Conservation (phyloP, 1,140 invertebrate species). For the Kradibia gibbosae region DNA sequence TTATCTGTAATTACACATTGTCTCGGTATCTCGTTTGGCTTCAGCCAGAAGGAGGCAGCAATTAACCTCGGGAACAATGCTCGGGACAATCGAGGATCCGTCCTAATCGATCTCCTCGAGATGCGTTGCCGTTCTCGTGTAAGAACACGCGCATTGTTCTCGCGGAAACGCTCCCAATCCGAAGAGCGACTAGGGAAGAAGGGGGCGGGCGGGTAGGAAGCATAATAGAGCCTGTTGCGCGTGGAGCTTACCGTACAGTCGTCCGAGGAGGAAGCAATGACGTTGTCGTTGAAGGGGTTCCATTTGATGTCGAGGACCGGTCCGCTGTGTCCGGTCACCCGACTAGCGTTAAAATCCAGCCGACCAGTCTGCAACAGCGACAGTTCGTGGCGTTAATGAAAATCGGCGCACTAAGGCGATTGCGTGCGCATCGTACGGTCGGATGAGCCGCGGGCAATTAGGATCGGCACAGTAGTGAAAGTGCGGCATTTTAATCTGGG, state of each 20-base stretch:
- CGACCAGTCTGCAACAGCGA: slow-evolving; percentile 78
- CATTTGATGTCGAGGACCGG: slow-evolving; percentile 90
- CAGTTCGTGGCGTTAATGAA: slow-evolving; percentile 58
- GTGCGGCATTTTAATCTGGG: slow-evolving; percentile 39
- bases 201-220: not conserved
- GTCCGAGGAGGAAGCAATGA: slow-evolving; percentile 95
- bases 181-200: no score
- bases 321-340: slow-evolving; percentile 86
- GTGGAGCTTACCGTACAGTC: slow-evolving; percentile 85
- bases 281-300: slow-evolving; percentile 95
- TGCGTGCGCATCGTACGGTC: not conserved
- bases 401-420: slow-evolving; percentile 53
- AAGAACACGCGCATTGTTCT: not conserved
- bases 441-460: slow-evolving; percentile 54
- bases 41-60: not conserved
- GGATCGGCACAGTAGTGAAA: slow-evolving; percentile 63
- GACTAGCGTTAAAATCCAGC: slow-evolving; percentile 83
- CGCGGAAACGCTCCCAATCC: not conserved
- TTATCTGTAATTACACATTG: slow-evolving; percentile 74
- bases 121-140: no score
- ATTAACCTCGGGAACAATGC: not conserved
- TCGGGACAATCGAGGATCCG: not conserved
- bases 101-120: not conserved
- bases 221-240: not conserved
- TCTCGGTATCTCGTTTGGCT: not conserved